These are phyloP conservation scores for Lordiphosa andalusiaca DNA, from an alignment of 2,888 invertebrate genomes.

Conservation along the genomic window DNA sequence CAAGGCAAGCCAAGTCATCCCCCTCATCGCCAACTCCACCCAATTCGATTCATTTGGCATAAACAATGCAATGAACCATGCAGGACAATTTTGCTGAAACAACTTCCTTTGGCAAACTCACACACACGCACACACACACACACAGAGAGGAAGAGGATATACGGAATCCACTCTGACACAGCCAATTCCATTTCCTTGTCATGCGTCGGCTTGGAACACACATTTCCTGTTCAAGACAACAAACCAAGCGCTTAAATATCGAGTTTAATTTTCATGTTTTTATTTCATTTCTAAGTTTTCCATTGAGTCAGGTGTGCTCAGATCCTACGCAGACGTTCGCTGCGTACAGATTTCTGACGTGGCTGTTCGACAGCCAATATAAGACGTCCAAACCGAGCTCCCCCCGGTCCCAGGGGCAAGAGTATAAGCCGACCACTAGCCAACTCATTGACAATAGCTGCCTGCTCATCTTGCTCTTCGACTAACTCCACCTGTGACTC, in stretches of 20 bases:
- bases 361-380: conserved; percentile 57
- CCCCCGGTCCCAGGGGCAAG: conserved; percentile 58
- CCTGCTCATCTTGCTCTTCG: conserved; percentile 48
- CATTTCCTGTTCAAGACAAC: conserved; percentile 37
- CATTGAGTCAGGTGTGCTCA: conserved; percentile 17
- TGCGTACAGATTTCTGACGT: conserved; percentile 34
- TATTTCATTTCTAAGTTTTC: conserved; percentile 17
- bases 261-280: conserved; percentile 32
- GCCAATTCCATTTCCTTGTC: conserved; percentile 47
- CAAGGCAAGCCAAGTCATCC: no score
- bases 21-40: conserved; percentile 21
- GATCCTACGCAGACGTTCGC: conserved; percentile 56
- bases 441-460: conserved; percentile 38
- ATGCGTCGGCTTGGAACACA: conserved; percentile 8
- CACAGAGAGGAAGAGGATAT: conserved; percentile 4
- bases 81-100: conserved; percentile 50
- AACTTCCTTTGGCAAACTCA: conserved; percentile 35
- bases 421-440: conserved; percentile 71
- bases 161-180: conserved; percentile 32
- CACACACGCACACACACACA: conserved; percentile 35
- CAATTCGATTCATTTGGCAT: conserved; percentile 48
- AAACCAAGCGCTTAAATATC: conserved; percentile 25
- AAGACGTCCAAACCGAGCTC: conserved; percentile 59
- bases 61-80: conserved; percentile 57
- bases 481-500: conserved; percentile 69